Evolutionary conservation across 2,113 vertebrate genomes (phyloP), one percentile per base, ranked within the genome.

Genomic region (Channa argus): DNA sequence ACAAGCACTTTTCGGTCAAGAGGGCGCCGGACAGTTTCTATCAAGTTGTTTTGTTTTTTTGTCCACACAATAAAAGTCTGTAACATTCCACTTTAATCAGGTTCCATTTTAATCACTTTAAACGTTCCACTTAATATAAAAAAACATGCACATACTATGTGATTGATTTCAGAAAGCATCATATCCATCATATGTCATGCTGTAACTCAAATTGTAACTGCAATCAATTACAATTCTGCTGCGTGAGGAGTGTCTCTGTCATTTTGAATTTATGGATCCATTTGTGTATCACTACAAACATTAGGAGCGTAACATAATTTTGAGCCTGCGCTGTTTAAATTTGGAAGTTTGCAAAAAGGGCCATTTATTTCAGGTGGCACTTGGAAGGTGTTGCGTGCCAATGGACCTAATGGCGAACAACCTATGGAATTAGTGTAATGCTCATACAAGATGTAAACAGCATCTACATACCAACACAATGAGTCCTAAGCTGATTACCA

Each of bases 401-500:
- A 38, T 7, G 63, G n/a, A 38, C 6, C 73, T 55, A 70, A 80
- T 70, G 37, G 66, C 37, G 61, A 82, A 88, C 60, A 78, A 71
- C 65, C 71, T 65, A 8, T 47, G 59, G 83, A 67, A 76, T 76
- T 84, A 89, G 87, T 64, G 59, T 84, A 90, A 87, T 64, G 59
- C 71, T 86, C 87, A 81, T 88, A 83, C 55, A 63, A 63, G 81
- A 77, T 76, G 64, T 86, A 85, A 90, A 91, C 82, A 68, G 71
- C 73, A 77, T 86, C 75, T 63, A 66, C 88, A 76, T 82, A 56
- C 71, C 85, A 76, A 70, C 74, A 87, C 71, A 80, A 39, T 74
- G 68, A 79, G 63, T 11, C 66, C 59, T 83, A 90, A 93, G 86
- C 86, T 81, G 82, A 91, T 93, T 89, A 90, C 1, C 36, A 54